Conservation (phyloP, 2,888 invertebrate species). For the Idaea straminata region DNA sequence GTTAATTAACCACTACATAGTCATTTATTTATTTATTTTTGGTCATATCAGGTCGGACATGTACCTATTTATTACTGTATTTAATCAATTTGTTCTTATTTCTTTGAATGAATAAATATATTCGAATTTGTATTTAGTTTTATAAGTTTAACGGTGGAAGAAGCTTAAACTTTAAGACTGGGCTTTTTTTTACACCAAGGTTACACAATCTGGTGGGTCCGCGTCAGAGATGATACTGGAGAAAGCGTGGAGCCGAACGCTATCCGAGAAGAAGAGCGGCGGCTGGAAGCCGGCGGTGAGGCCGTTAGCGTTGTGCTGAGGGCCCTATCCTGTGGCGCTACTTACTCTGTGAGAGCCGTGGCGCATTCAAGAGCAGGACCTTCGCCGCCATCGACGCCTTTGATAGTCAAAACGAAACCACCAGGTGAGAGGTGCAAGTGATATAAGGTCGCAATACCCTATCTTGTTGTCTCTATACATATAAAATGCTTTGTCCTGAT, state of each 20-base stretch:
- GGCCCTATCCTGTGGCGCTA: conserved; percentile 65
- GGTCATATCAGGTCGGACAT: too few species aligned
- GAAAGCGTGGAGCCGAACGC: conserved; percentile 53
- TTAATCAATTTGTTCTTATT: too few species aligned
- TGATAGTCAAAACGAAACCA: conserved; percentile 68
- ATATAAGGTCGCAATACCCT: not conserved
- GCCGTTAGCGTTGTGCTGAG: conserved; percentile 56
- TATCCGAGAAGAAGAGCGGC: conserved; percentile 60
- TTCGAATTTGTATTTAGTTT: too few species aligned
- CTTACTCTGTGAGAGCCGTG: conserved; percentile 65
- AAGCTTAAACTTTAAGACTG: not conserved
- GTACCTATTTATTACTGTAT: not conserved
- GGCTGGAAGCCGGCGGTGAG: conserved; percentile 67
- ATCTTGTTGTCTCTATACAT: too few species aligned
- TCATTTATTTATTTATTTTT: too few species aligned
- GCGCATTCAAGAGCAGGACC: conserved; percentile 70
- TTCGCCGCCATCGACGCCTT: conserved; percentile 58
- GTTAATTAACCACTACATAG: too few species aligned
- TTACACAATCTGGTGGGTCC: conserved; percentile 69
- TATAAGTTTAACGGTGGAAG: too few species aligned
- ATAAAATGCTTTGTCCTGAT: too few species aligned
- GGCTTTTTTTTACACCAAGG: conserved; percentile 36
- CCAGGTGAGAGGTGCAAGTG: conserved; percentile 49
- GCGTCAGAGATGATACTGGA: conserved; percentile 61
- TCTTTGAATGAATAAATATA: too few species aligned